phyloP scores from a whole-genome alignment of 2,797 vertebrate genomes.

The Pristis pectinata region DNA sequence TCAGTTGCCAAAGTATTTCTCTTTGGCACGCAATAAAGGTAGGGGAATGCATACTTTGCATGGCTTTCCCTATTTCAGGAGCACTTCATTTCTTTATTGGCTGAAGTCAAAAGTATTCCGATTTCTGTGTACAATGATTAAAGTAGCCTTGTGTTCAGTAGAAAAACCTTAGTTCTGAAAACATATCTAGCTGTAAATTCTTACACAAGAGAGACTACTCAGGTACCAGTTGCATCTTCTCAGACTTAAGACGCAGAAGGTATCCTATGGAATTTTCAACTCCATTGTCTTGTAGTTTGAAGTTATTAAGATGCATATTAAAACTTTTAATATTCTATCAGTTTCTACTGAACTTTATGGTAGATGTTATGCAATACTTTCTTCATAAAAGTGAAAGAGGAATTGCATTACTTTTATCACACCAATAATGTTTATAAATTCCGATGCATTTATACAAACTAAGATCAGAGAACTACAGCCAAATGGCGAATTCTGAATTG shows the following conservation, averaged over 20 bases:
- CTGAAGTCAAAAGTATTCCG: background rate
- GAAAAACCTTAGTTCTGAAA: background rate
- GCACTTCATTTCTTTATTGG: background rate
- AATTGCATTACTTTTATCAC: too few species aligned
- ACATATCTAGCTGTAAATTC: background rate
- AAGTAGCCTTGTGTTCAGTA: background rate
- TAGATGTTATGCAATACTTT: too few species aligned
- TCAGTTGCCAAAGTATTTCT: slow-evolving; percentile 5
- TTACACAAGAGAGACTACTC: background rate
- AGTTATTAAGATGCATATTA: background rate
- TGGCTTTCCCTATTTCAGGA: background rate
- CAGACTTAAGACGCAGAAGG: too few species aligned
- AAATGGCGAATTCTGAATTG: too few species aligned
- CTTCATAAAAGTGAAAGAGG: too few species aligned
- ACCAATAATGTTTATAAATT: too few species aligned
- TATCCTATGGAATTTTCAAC: background rate
- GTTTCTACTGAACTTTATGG: too few species aligned
- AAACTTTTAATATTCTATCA: too few species aligned
- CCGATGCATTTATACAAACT: too few species aligned
- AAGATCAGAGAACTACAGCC: too few species aligned
- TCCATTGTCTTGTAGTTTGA: background rate
- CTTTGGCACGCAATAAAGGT: background rate
- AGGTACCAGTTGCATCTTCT: background rate
- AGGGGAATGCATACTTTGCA: background rate
- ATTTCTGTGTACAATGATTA: background rate